These are phyloP conservation scores for Cydia strobilella DNA, from an alignment of 1,140 invertebrate species.

Conservation along the genomic window DNA sequence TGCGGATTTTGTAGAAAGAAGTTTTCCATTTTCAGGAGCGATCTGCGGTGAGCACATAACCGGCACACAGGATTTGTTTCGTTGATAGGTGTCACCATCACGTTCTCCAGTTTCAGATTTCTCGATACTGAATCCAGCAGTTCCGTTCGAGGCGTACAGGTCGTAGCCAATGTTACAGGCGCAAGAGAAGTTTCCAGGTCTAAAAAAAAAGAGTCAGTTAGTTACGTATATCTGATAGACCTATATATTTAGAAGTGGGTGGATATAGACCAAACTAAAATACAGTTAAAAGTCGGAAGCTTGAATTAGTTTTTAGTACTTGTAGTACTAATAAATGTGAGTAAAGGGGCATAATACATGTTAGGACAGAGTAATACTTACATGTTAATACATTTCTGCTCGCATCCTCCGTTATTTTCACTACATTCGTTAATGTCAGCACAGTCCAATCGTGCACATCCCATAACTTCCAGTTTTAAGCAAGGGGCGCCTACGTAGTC, in stretches of 20 bases:
- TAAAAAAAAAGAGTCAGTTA: slow-evolving; percentile 64
- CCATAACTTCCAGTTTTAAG: slow-evolving; percentile 95
- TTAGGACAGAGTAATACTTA: slow-evolving; percentile 53
- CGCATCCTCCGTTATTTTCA: slow-evolving; percentile 94
- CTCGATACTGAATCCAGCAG: slow-evolving; percentile 92
- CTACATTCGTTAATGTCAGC: slow-evolving; percentile 96
- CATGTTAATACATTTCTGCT: slow-evolving; percentile 95
- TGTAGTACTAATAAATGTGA: too few relatives aligned
- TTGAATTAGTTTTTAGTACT: neutral
- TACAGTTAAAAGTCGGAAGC: too few relatives aligned
- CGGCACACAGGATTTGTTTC: slow-evolving; percentile 97
- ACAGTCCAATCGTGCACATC: slow-evolving; percentile 94
- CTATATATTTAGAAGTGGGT: too few relatives aligned
- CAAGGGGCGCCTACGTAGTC: slow-evolving; percentile 94
- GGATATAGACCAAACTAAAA: too few relatives aligned
- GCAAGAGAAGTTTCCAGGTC: slow-evolving; percentile 92
- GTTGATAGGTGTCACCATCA: slow-evolving; percentile 93
- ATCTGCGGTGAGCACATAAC: slow-evolving; percentile 91
- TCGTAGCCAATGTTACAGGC: slow-evolving; percentile 96
- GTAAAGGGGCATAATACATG: neutral
- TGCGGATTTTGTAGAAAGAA: slow-evolving; percentile 89
- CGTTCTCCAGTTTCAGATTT: slow-evolving; percentile 91
- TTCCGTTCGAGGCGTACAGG: slow-evolving; percentile 93
- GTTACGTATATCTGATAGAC: neutral
- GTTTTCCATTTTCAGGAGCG: slow-evolving; percentile 93